Base-by-base conservation (phyloP, 2,888 invertebrate species). In the Microchrysa polita region DNA sequence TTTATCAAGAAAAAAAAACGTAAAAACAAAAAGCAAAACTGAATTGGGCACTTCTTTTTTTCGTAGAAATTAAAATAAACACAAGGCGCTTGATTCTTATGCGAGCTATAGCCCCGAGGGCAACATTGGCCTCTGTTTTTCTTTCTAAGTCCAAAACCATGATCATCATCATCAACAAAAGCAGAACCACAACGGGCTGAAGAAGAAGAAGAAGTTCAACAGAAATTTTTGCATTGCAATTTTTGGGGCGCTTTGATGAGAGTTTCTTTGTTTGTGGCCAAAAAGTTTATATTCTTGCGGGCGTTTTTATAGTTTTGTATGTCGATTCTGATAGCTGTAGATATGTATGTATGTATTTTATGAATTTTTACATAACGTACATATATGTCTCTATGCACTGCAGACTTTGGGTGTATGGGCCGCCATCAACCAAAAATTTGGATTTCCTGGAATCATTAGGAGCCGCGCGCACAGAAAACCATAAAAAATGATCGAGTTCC, bases 61-160 rank as follows among this genome's bases (percentile, higher is more conserved):
- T 55, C 16, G 55, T 5, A 18, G n/a, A 65, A 60, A 48, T 65
- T 44, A 65, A 65, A 65, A 65, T 65, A 65, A 65, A 65, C 65
- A 65, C 65, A 48, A 65, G 65, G 44, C 65, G 48, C 65, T 61
- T 40, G n/a, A n/a, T 14, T 44, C 65, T 65, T 44, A 4, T 23
- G 23, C n/a, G n/a, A n/a, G n/a, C n/a, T n/a, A n/a, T n/a, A 63
- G 65, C 65, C 65, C 27, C 34, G 18, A 9, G 22, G 65, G 65
- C 65, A 18, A 44, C 22, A 27, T n/a, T 44, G 27, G 27, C 65
- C 23, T n/a, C n/a, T 59, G 14, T 20, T 14, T n/a, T 55, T 34
- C 27, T 34, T 34, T 7, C 27, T 7, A 34, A 34, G 48, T 7
- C 12, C 48, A 12, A n/a, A 12, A 48, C 48, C 48, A 48, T 48